Percentiles rank a stretch among this genome's conserved stretches.
Conservation (phyloP, 2,113 vertebrate species). For the Lasiurus borealis region DNA sequence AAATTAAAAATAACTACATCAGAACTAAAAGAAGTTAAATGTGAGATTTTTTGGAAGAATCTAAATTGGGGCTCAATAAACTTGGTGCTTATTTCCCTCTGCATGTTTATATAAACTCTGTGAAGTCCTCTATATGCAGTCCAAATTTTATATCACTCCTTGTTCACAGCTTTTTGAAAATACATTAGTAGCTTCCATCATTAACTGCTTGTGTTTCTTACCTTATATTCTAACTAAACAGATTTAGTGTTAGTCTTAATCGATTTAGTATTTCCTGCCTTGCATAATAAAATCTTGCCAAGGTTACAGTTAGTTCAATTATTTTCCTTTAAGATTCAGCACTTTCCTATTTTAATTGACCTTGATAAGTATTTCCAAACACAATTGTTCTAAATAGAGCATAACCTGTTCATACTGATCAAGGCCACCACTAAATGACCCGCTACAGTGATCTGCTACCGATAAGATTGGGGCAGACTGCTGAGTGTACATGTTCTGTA, state of each 20-base stretch:
- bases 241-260: not conserved
- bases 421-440: conserved; percentile 10
- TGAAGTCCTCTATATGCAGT: not conserved
- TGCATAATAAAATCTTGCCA: not conserved
- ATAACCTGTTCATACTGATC: not conserved
- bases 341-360: conserved; percentile 27
- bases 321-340: conserved; percentile 32
- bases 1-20: not conserved
- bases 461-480: fast-evolving
- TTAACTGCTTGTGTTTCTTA: not conserved
- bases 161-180: not conserved
- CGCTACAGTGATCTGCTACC: not conserved
- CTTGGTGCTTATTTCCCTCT: not conserved
- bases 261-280: not conserved
- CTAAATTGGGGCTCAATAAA: not conserved
- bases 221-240: not conserved
- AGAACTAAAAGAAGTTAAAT: not conserved
- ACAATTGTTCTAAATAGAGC: not conserved
- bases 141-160: not conserved
- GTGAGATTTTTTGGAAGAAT: not conserved
- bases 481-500: not conserved
- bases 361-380: conserved; percentile 25
- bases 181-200: not conserved
- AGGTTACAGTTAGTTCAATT: not conserved
- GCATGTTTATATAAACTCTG: not conserved